Evolutionary conservation across 2,113 vertebrate genomes (phyloP).

Genomic region (Rhinopithecus roxellana): DNA sequence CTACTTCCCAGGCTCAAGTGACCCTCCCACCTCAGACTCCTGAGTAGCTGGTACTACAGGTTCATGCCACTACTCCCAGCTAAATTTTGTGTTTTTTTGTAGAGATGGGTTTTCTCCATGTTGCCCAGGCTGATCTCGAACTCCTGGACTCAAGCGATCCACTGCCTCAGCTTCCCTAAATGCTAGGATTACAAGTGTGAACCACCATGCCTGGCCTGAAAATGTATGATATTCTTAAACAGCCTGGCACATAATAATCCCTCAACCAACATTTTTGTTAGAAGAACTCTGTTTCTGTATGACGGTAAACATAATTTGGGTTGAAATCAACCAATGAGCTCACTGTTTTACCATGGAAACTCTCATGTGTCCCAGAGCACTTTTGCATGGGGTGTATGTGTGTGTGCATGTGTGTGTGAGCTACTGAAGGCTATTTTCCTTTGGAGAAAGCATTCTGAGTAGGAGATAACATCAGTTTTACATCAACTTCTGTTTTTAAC

Average conservation of each 20-base stretch:
- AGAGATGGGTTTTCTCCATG: no score
- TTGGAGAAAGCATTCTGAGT: not conserved
- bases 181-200: no score
- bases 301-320: not conserved
- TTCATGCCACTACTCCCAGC: no score
- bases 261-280: not conserved
- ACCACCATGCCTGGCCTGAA: no score
- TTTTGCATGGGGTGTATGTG: not conserved
- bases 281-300: not conserved
- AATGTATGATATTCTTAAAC: not conserved
- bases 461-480: not conserved
- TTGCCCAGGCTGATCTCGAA: no score
- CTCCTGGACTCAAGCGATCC: no score
- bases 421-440: not conserved
- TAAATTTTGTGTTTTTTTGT: no score
- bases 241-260: not conserved
- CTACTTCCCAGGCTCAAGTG: no score
- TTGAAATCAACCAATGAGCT: not conserved
- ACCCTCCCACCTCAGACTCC: no score
- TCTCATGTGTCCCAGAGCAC: not conserved
- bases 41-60: no score
- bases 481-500: not conserved
- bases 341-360: not conserved
- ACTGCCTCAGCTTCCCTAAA: no score
- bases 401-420: no score